Evolutionary conservation across 37 sponge, comb jelly and placozoan genomes (phyloP), one percentile per base, ranked within the genome.

Genomic region (Axinella damicornis): DNA sequence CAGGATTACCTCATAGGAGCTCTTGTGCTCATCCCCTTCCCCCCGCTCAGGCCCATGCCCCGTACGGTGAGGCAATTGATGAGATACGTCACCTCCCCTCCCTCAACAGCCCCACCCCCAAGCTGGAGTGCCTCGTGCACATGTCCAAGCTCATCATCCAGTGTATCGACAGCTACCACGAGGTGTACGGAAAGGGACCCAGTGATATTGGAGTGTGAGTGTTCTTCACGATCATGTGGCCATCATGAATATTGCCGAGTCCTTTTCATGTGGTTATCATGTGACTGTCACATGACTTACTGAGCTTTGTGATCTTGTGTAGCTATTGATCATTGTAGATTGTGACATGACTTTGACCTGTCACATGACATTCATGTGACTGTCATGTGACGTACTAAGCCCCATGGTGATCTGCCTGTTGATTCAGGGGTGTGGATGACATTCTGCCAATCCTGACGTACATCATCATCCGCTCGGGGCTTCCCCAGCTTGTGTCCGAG

Each of bases 391-490:
- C n/a, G n/a, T n/a, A n/a, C n/a, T n/a, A n/a, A n/a, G n/a, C n/a
- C n/a, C n/a, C n/a, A n/a, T n/a, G n/a, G n/a, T n/a, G n/a, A n/a
- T n/a, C n/a, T n/a, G n/a, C n/a, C n/a, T n/a, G n/a, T n/a, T n/a
- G n/a, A n/a, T n/a, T n/a, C 57, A 94, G 95, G 52, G 98, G 98
- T 35, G 88, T 89, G 18, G 98, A 97, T 62, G 98, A 97, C 72
- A 82, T 97, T 21, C 93, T 97, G 0, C 98, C 98, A 1, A 91
- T 97, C 25, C n/a, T 97, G 73, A 83, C 84, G 39, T 97, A 88
- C 71, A 68, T 90, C 53, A 91, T 95, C 37, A 33, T 92, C 1
- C 72, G 85, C 0, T 65, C 91, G 33, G 91, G 84, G 14, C 41
- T 87, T 11, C 98, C 98, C 21, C 89, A 92, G 63, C 58, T 97